These are phyloP conservation scores for Lophius piscatorius DNA, from an alignment of 2,113 vertebrate species.

Conservation along the genomic window DNA sequence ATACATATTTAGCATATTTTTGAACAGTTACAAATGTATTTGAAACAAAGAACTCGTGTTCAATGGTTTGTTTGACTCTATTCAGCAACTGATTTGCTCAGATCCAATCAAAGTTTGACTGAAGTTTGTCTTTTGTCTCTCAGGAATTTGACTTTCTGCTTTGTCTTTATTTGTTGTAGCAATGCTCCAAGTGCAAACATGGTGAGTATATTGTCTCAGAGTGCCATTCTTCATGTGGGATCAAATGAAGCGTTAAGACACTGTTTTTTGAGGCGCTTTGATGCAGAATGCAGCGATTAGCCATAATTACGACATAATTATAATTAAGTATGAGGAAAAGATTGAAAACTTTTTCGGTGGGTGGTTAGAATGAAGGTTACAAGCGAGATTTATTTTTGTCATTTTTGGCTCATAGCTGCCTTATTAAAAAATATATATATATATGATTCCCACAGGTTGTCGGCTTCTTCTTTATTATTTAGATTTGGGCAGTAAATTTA, in stretches of 20 bases:
- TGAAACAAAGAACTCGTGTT: background rate
- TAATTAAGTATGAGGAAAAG: too few species aligned
- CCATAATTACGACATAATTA: too few species aligned
- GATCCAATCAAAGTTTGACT: background rate
- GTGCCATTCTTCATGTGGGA: too few species aligned
- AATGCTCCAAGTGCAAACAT: slow-evolving; percentile 99
- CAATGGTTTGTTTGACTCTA: background rate
- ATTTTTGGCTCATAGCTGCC: too few species aligned
- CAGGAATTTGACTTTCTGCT: slow-evolving; percentile 12
- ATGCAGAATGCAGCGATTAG: too few species aligned
- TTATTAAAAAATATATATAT: too few species aligned
- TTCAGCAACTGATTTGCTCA: background rate
- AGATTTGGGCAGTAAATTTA: background rate
- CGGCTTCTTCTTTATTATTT: too few species aligned
- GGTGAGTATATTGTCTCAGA: slow-evolving; percentile 78
- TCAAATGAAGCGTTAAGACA: background rate
- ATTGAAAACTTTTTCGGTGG: too few species aligned
- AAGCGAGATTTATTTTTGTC: too few species aligned
- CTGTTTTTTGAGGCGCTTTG: background rate
- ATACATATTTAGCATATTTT: too few species aligned
- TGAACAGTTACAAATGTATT: background rate
- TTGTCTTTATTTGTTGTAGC: slow-evolving; percentile 84
- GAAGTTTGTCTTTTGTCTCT: background rate
- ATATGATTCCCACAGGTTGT: too few species aligned
- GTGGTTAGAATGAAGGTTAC: too few species aligned